A percentile compares a stretch with the other conserved stretches of the same genome.
phyloP scores from a whole-genome alignment of 2,113 vertebrate genomes.

The Trachemys scripta region DNA sequence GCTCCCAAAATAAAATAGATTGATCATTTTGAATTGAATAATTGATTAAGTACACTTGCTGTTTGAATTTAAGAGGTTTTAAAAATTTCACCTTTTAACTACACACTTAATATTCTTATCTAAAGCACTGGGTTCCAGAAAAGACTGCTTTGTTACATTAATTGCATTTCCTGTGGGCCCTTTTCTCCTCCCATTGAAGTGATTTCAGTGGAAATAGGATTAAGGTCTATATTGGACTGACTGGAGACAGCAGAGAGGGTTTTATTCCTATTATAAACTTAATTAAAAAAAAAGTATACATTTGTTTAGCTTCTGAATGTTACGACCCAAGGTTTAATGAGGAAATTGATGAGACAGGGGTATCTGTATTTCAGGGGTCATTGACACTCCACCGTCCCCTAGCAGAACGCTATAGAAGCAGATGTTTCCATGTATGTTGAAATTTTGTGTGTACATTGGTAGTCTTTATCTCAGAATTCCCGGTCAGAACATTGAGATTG shows the following conservation, averaged over 20 bases:
- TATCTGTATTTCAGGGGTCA: constrained; percentile 65
- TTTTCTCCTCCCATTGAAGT: not conserved
- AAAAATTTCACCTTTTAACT: constrained; percentile 51
- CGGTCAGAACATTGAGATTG: constrained; percentile 56
- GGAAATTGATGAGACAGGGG: not conserved
- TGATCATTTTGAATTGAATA: constrained; percentile 69
- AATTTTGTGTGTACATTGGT: constrained; percentile 67
- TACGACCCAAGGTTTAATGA: not conserved
- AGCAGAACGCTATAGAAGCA: constrained; percentile 36
- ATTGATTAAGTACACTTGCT: constrained; percentile 69
- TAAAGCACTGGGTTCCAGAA: constrained; percentile 55
- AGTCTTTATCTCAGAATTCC: constrained; percentile 64
- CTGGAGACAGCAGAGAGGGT: not conserved
- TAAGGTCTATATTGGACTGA: not conserved
- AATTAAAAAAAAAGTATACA: not conserved
- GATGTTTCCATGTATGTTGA: constrained; percentile 48
- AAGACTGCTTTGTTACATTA: constrained; percentile 13
- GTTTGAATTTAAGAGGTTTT: constrained; percentile 31
- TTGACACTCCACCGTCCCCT: constrained; percentile 29
- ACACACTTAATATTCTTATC: constrained; percentile 61
- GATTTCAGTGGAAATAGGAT: not conserved
- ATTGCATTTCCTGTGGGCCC: not conserved
- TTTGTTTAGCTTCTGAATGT: not conserved
- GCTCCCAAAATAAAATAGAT: constrained; percentile 47
- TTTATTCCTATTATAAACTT: not conserved